A percentile compares a stretch with the other conserved stretches of the same genome.
These are phyloP conservation scores for Phlogophora meticulosa DNA, from an alignment of 2,888 invertebrate genomes.

Conservation along the genomic window DNA sequence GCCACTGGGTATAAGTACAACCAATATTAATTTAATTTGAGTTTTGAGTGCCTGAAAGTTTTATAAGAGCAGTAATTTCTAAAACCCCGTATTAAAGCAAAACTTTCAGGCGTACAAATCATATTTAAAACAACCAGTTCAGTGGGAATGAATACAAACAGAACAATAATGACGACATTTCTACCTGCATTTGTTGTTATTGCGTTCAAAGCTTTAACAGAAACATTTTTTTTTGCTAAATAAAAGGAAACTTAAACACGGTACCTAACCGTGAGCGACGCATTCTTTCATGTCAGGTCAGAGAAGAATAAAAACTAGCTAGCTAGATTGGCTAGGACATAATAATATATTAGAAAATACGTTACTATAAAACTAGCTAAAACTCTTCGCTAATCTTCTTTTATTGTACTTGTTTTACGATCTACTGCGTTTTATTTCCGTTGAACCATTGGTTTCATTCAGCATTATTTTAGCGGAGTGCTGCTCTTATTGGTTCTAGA, in stretches of 20 bases:
- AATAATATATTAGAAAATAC: slow-evolving; percentile 41
- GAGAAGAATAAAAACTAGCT: too few relatives aligned
- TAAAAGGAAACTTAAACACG: slow-evolving; percentile 59
- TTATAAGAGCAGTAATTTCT: slow-evolving; percentile 58
- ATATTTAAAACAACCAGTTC: not conserved
- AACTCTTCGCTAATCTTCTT: slow-evolving; percentile 9
- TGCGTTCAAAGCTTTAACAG: slow-evolving; percentile 66
- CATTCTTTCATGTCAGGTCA: slow-evolving; percentile 46
- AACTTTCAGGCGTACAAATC: slow-evolving; percentile 60
- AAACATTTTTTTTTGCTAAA: slow-evolving; percentile 66
- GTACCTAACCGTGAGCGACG: slow-evolving; percentile 9
- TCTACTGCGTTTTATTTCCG: slow-evolving; percentile 10
- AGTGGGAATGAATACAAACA: slow-evolving; percentile 23
- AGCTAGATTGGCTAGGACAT: too few relatives aligned
- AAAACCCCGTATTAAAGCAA: slow-evolving; percentile 37
- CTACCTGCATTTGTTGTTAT: slow-evolving; percentile 65
- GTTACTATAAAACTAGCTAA: slow-evolving; percentile 16
- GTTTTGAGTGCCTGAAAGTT: slow-evolving; percentile 53
- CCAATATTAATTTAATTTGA: too few relatives aligned
- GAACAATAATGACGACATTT: too few relatives aligned
- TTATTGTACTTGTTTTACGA: slow-evolving; percentile 13
- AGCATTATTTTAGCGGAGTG: slow-evolving; percentile 1
- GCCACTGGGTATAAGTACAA: not conserved
- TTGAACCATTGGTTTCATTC: slow-evolving; percentile 16
- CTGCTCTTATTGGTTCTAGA: not conserved